Conservation (phyloP, 53 echinoderm and acorn worm species). For the Paracentrotus lividus region DNA sequence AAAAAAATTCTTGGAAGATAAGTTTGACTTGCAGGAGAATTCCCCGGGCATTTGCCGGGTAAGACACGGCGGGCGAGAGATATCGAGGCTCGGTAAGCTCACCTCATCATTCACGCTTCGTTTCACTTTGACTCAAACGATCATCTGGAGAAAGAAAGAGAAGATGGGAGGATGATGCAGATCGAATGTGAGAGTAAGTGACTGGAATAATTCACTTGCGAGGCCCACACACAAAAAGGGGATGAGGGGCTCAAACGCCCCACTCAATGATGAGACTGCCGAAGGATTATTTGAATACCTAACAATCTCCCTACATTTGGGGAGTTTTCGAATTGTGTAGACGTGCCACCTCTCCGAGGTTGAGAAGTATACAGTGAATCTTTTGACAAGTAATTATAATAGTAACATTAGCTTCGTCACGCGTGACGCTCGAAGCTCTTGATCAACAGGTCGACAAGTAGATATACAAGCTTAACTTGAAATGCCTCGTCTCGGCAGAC, state of each 20-base stretch:
- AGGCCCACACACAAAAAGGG: not conserved
- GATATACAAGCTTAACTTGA: too few relatives aligned
- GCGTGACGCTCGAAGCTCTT: too few relatives aligned
- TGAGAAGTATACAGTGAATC: too few relatives aligned
- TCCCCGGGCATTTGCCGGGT: conserved; percentile 33
- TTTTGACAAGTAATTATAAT: too few relatives aligned
- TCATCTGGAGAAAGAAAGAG: not conserved
- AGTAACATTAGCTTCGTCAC: too few relatives aligned
- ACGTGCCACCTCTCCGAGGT: too few relatives aligned
- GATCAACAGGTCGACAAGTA: too few relatives aligned
- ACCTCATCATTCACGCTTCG: conserved; percentile 61
- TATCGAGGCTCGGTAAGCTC: not conserved
- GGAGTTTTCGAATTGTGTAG: too few relatives aligned
- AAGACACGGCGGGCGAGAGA: conserved; percentile 7
- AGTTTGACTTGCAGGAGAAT: conserved; percentile 47
- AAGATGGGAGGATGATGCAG: conserved; percentile 2
- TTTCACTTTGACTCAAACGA: conserved; percentile 1
- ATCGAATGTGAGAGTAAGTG: conserved; percentile 52
- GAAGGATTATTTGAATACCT: too few relatives aligned
- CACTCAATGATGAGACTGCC: too few relatives aligned
- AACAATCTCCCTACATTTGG: too few relatives aligned
- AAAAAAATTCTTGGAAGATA: not conserved
- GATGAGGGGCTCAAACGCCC: not conserved
- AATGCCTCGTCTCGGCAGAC: too few relatives aligned
- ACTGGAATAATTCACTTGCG: conserved; percentile 43